phyloP scores from a whole-genome alignment of 1,140 invertebrate species.

The Trissolcus basalis region DNA sequence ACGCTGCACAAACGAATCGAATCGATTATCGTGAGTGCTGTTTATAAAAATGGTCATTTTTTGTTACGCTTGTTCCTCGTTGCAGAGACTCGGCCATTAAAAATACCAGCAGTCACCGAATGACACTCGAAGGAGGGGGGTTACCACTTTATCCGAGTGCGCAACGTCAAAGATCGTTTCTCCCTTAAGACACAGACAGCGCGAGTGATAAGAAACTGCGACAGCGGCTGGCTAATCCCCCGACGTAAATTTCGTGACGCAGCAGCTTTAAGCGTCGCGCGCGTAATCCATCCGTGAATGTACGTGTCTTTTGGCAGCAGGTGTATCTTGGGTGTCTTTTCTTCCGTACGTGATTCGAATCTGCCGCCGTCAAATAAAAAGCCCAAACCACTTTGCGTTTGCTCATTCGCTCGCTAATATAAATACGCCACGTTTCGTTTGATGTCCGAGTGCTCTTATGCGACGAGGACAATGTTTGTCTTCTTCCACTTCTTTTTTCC shows the following conservation, averaged over 20 bases:
- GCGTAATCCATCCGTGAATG: constrained; percentile 55
- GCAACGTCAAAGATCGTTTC: constrained; percentile 20
- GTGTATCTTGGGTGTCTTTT: constrained; percentile 52
- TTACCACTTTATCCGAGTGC: constrained; percentile 21
- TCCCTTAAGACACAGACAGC: constrained; percentile 23
- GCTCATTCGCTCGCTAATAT: constrained; percentile 33
- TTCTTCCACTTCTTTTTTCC: constrained; percentile 6
- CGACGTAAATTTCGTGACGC: constrained; percentile 55
- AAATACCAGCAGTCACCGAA: constrained; percentile 41
- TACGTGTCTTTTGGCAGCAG: constrained; percentile 55
- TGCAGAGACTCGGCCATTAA: constrained; percentile 19
- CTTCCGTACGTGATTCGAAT: constrained; percentile 60
- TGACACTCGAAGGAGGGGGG: constrained; percentile 17
- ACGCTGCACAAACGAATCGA: constrained; percentile 29
- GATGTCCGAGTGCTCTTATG: constrained; percentile 18
- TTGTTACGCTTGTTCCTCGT: constrained; percentile 8
- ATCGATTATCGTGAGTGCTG: constrained; percentile 40
- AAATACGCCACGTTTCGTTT: constrained; percentile 42
- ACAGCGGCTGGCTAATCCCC: constrained; percentile 28
- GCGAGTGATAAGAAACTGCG: not conserved
- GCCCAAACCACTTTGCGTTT: constrained; percentile 16
- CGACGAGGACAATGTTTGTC: constrained; percentile 10
- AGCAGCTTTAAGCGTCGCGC: constrained; percentile 46
- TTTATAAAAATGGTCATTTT: constrained; percentile 45
- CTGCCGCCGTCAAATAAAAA: constrained; percentile 47